phyloP scores from a whole-genome alignment of 2,797 vertebrate genomes.

The Alectoris magna region DNA sequence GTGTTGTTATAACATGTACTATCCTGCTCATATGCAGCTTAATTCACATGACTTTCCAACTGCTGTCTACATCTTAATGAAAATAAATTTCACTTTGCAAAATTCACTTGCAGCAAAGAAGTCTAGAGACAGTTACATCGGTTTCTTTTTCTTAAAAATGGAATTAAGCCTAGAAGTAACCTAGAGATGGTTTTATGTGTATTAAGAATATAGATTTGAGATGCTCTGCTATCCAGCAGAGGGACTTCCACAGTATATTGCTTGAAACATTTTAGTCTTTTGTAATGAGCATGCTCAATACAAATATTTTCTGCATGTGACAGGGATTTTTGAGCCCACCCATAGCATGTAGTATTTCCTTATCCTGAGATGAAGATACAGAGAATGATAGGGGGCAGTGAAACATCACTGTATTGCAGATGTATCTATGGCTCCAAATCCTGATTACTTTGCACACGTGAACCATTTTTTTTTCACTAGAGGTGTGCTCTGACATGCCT shows the following conservation, averaged over 20 bases:
- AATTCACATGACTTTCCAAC: neutral
- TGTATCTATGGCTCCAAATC: neutral
- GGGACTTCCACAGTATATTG: neutral
- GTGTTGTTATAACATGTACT: neutral
- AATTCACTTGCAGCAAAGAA: neutral
- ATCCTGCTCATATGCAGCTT: neutral
- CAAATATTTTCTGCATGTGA: accelerated
- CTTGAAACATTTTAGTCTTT: neutral
- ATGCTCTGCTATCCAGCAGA: constrained; percentile 6
- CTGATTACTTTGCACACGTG: neutral
- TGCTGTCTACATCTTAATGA: neutral
- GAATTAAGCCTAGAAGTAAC: neutral
- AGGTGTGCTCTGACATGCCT: neutral
- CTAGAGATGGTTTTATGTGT: neutral
- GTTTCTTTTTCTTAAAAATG: neutral
- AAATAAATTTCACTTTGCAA: neutral
- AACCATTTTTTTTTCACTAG: neutral
- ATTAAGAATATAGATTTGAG: neutral
- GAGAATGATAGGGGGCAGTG: neutral
- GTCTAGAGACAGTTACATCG: neutral
- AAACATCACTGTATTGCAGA: neutral
- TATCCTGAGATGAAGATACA: neutral
- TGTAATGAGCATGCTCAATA: neutral
- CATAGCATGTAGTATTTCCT: neutral
- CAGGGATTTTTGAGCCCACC: neutral